Percentiles rank a stretch among this genome's conserved stretches.
Evolutionary conservation across 2,113 vertebrate genomes (phyloP).

Genomic region (Cryptomyrus ogoouensis): DNA sequence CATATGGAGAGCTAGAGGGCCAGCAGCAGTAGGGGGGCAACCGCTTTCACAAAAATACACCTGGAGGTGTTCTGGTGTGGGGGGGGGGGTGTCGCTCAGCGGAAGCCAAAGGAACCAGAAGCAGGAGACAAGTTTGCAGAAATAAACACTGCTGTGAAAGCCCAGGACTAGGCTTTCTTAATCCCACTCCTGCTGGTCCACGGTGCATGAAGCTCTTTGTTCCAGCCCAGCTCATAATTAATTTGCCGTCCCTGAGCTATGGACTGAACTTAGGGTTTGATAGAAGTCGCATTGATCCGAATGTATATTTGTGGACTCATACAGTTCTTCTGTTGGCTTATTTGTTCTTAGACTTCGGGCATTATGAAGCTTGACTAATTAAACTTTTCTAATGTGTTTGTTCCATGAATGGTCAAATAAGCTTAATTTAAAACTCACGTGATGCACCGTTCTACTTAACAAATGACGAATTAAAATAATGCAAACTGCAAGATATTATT

Average conservation of each 20-base stretch:
- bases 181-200: background rate
- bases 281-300: background rate
- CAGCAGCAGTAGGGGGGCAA: background rate
- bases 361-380: constrained; percentile 3
- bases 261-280: background rate
- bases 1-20: constrained; percentile 11
- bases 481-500: background rate
- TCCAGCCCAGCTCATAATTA: background rate
- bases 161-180: background rate
- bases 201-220: background rate
- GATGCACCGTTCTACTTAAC: background rate
- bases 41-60: background rate
- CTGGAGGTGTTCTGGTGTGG: background rate
- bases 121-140: background rate
- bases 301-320: background rate
- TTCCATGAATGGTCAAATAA: background rate
- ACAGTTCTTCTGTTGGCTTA: background rate
- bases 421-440: background rate
- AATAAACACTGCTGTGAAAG: background rate
- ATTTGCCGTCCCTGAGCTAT: background rate
- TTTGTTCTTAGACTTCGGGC: background rate
- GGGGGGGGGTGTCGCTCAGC: background rate
- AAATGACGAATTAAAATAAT: background rate
- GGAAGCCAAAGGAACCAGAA: background rate
- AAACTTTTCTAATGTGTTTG: background rate